Conservation (phyloP, 1,140 invertebrate genomes). For the Palaemon carinicauda region DNA sequence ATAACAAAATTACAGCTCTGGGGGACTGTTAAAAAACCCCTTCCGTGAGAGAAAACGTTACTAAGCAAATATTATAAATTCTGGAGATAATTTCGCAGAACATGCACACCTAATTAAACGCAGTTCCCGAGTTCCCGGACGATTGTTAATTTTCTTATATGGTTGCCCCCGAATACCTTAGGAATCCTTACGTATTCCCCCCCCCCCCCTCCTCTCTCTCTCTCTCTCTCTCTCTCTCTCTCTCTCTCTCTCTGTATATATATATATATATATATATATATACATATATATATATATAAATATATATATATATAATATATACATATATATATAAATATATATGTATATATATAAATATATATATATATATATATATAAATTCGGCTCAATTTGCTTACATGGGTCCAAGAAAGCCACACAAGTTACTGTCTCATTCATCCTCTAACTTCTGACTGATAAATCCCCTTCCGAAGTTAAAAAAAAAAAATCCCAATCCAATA, state of each 20-base stretch:
- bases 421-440: no score
- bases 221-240: conserved; percentile 15
- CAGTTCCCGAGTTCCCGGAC: not conserved
- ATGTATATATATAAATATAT: not conserved
- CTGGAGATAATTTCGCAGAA: no score
- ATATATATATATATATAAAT: not conserved
- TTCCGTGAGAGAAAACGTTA: no score
- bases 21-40: no score
- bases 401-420: no score
- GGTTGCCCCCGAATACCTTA: not conserved
- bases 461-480: no score
- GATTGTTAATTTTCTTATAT: not conserved
- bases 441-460: no score
- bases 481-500: no score
- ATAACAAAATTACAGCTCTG: no score
- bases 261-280: not conserved
- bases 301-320: not conserved
- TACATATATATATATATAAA: not conserved
- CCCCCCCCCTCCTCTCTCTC: conserved; percentile 13
- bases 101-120: not conserved
- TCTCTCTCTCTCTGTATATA: not conserved
- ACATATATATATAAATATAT: not conserved
- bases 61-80: no score
- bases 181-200: no score
- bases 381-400: no score